Evolutionary conservation across 2,888 invertebrate genomes (phyloP).

Genomic region (Lithosia quadra): DNA sequence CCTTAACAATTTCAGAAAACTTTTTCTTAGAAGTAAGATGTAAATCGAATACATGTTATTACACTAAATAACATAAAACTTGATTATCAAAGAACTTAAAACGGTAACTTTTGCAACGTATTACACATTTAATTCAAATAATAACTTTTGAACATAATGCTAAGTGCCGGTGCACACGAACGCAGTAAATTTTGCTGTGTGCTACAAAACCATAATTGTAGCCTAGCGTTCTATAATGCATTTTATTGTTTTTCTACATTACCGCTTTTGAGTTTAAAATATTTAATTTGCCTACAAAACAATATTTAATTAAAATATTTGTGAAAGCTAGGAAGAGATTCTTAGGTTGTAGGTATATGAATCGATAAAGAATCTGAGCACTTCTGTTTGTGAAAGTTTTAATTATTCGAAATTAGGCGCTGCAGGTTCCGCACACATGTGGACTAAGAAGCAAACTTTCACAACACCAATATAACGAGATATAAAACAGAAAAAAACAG

Average conservation of each 20-base stretch:
- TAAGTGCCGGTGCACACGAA: conserved; percentile 16
- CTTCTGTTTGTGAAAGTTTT: too few relatives aligned
- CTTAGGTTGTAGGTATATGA: too few relatives aligned
- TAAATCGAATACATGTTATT: neutral
- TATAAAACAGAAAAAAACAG: too few relatives aligned
- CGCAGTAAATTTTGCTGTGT: neutral
- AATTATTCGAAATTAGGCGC: too few relatives aligned
- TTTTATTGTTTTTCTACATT: neutral
- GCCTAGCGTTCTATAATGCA: neutral
- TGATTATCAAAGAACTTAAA: neutral
- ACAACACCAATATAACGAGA: too few relatives aligned
- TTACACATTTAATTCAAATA: neutral
- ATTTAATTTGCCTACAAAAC: too few relatives aligned
- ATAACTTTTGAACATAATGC: neutral
- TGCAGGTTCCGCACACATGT: too few relatives aligned
- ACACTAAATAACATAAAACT: neutral
- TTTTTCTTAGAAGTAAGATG: too few relatives aligned
- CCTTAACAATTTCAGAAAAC: neutral
- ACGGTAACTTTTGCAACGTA: neutral
- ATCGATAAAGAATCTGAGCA: too few relatives aligned
- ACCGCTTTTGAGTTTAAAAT: neutral
- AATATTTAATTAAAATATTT: too few relatives aligned
- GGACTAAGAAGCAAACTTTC: too few relatives aligned
- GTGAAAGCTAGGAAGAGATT: too few relatives aligned
- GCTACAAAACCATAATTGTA: neutral